Evolutionary conservation across 2,113 vertebrate genomes (phyloP).

Genomic region (Caranx ignobilis): DNA sequence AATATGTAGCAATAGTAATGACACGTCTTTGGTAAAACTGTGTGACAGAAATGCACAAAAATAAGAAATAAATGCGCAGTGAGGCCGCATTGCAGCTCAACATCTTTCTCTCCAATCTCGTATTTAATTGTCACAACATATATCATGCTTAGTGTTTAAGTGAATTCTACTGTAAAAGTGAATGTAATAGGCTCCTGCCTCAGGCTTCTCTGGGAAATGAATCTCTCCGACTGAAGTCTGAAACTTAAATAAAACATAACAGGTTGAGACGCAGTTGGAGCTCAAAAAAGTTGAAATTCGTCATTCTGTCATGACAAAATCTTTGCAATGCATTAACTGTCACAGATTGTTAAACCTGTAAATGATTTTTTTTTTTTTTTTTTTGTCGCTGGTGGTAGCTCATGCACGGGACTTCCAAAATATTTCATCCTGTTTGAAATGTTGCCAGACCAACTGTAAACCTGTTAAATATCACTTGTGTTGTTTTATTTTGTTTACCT

Average conservation of each 20-base stretch:
- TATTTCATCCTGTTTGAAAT: conserved; percentile 19
- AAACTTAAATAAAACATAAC: conserved; percentile 15
- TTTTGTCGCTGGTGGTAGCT: neutral
- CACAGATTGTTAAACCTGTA: conserved; percentile 24
- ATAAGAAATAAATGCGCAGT: neutral
- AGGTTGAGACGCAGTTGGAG: neutral
- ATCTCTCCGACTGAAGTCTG: conserved; percentile 19
- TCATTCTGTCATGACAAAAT: neutral
- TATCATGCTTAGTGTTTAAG: conserved; percentile 20
- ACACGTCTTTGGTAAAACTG: neutral
- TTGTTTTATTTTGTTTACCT: conserved; percentile 66
- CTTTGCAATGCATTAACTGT: conserved; percentile 10
- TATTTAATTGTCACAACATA: conserved; percentile 18
- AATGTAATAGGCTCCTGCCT: neutral
- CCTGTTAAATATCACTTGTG: conserved; percentile 34
- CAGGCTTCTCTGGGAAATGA: conserved; percentile 16
- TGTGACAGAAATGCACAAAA: neutral
- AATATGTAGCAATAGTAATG: neutral
- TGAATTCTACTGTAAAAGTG: conserved; percentile 1
- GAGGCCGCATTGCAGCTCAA: neutral
- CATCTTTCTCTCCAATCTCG: neutral
- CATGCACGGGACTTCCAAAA: neutral
- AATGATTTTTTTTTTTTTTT: conserved; percentile 8
- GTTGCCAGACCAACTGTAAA: conserved; percentile 16
- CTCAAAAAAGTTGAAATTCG: conserved; percentile 15